Base-by-base conservation (phyloP, 2,888 invertebrate genomes). In the Phyto melanocephala region DNA sequence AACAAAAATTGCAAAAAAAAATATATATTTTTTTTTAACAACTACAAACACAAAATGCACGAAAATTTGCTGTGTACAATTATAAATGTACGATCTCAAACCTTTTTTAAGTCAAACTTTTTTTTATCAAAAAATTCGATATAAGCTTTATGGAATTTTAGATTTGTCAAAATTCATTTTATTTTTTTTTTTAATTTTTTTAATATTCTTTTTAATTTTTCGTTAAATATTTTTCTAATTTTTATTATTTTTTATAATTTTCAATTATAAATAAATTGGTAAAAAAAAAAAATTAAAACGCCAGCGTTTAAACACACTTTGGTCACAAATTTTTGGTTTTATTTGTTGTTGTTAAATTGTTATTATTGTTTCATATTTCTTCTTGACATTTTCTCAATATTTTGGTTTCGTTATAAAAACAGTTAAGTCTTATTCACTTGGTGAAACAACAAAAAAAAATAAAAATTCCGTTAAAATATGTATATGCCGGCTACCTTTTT, bases 401-500 rank as follows among this genome's bases (percentile, higher is more conserved):
- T 40, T 3, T 28, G 20, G 42, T 50, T 15, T 24, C 24, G 20
- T 20, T 17, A 40, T 50, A 68, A 47, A 13, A 45, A 74, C 74
- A 68, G 80, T 80, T 80, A 80, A 2, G 45, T 74, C 67, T 72
- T 47, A 7, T 65, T 58, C 20, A 22, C 10, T 54, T 50, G 11
- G 60, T 35, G 17, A 54, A 62, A 60, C 13, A 68, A 74, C 42
- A 76, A 52, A 4, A 62, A 42, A 24, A 62, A 74, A 54, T 45
- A 28, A 28, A 28, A 28, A 28, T 71, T 76, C 80, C 80, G 80
- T 76, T 71, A 71, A 75, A 76, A 80, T 63, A 72, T 72, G 81
- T 71, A 80, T 63, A 72, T 72, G 81, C 77, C 80, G 76, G 80
- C 77, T 77, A 81, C 72, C 67, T 45, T 65, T 65, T 17, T 37